A percentile compares a stretch with the other conserved stretches of the same genome.
phyloP scores from a whole-genome alignment of 2,888 invertebrate species.

The Limnephilus lunatus region DNA sequence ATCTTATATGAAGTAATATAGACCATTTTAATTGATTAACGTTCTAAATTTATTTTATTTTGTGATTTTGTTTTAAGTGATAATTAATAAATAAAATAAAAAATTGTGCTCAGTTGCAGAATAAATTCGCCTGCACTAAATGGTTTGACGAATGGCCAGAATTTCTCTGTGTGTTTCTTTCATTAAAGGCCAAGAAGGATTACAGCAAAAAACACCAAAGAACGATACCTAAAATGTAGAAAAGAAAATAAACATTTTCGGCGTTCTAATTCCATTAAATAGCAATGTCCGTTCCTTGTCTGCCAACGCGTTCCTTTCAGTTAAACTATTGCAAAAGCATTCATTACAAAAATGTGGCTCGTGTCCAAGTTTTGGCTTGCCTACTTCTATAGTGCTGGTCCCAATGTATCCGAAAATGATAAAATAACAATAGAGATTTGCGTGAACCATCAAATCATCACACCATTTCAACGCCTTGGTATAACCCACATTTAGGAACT shows the following conservation, averaged over 20 bases:
- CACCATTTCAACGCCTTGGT: too few relatives aligned
- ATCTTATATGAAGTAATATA: too few relatives aligned
- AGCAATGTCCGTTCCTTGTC: slow-evolving; percentile 12
- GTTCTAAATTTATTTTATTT: too few relatives aligned
- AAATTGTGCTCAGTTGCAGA: neutral
- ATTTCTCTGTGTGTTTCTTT: neutral
- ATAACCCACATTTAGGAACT: neutral
- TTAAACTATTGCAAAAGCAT: slow-evolving; percentile 35
- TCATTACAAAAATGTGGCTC: slow-evolving; percentile 33
- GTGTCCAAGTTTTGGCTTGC: slow-evolving; percentile 3
- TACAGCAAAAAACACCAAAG: neutral
- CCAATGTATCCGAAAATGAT: neutral
- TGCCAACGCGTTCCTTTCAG: slow-evolving; percentile 15
- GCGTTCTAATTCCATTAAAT: slow-evolving; percentile 4
- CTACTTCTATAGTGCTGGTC: neutral
- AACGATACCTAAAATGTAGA: neutral
- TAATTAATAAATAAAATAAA: neutral
- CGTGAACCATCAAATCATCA: neutral
- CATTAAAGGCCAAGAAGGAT: neutral
- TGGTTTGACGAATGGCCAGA: neutral
- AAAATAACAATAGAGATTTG: neutral
- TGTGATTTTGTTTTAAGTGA: too few relatives aligned
- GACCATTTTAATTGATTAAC: too few relatives aligned
- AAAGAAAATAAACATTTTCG: neutral
- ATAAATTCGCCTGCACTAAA: neutral